Evolutionary conservation across 2,888 invertebrate species (phyloP), one percentile per base, ranked within the genome.

Genomic region (Apantesis nais): DNA sequence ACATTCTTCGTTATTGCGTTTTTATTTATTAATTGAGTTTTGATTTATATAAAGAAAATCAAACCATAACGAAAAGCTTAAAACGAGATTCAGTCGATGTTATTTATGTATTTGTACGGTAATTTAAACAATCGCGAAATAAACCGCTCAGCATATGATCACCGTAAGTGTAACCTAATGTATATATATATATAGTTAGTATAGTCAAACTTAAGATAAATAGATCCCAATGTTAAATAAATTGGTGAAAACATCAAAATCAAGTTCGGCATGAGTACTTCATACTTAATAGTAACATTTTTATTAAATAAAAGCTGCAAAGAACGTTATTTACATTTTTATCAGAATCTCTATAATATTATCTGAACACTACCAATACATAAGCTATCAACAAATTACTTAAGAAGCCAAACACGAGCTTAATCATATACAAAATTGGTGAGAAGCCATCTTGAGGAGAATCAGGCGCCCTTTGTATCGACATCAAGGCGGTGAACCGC

Each of bases 391-490:
- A 55, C 62, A 14, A 67, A 52, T 62, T 44, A 62, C 37, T 52
- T 39, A 39, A 67, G 29, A 37, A 52, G 52, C 62, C 29, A 37
- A 52, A 68, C 31, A 41, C 52, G 25, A 68, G 39, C 39, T 41
- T 68, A 31, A 39, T 64, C 39, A 39, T 55, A 31, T 63, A 68
- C 55, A 63, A 68, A 63, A 62, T 52, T 63, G 63, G 63, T 55
- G 63, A 41, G 68, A 62, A 68, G 55, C 52, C 68, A 29, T 60
- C 64, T 68, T 64, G 60, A 41, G 58, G 58, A 64, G 64, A 64
- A 68, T 63, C 63, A 68, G 55, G n/a, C n/a, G 16, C 55, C 41
- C 58, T 60, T 68, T 68, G 44, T 68, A 64, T 64, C 68, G 58
- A 68, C 58, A 63, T 64, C 58, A 41, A 60, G 58, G 68, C 68